These are phyloP conservation scores for Diceros bicornis DNA, from an alignment of 2,797 vertebrate genomes.

Conservation along the genomic window DNA sequence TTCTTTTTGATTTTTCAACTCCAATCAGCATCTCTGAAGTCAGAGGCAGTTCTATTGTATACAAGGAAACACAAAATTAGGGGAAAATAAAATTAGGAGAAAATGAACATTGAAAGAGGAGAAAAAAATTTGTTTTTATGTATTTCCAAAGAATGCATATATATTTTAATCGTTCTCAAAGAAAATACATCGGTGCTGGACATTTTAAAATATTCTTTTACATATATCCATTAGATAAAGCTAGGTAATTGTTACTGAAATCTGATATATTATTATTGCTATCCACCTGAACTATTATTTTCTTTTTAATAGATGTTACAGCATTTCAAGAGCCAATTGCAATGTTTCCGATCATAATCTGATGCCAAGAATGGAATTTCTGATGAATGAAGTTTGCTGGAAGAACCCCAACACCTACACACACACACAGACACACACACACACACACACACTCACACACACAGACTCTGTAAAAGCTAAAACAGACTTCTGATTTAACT, in stretches of 20 bases:
- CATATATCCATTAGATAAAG: background rate
- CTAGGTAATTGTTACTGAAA: background rate
- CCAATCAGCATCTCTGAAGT: constrained; percentile 78
- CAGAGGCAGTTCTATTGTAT: constrained; percentile 69
- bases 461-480: background rate
- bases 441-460: background rate
- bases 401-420: background rate
- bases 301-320: background rate
- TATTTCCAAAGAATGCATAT: background rate
- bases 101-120: constrained; percentile 56
- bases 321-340: background rate
- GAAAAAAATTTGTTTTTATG: background rate
- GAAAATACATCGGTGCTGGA: constrained; percentile 16
- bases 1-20: constrained; percentile 76
- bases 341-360: background rate
- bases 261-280: background rate
- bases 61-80: constrained; percentile 70
- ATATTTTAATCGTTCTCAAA: constrained; percentile 37
- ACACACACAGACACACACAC: background rate
- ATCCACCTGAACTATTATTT: background rate
- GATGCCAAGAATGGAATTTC: background rate
- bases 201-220: constrained; percentile 36
- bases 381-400: background rate
- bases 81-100: constrained; percentile 39
- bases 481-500: constrained; percentile 25